Conservation (phyloP, 2,888 invertebrate genomes). For the Galeruca laticollis region DNA sequence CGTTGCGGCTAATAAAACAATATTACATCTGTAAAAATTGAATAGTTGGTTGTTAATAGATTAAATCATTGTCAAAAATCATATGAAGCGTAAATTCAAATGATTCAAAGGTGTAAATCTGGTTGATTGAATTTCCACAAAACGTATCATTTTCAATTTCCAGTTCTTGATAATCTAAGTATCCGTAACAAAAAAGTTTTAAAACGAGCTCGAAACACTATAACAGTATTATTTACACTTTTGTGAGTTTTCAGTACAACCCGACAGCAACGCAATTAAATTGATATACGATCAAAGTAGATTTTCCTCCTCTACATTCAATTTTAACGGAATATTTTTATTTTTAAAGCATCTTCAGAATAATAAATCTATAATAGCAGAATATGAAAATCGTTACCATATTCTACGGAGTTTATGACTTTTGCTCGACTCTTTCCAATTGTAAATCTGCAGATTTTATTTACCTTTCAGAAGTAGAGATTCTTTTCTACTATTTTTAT, state of each 20-base stretch:
- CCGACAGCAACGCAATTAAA: conserved; percentile 1
- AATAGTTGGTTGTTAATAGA: no score
- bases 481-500: conserved; percentile 19
- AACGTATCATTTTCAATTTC: not conserved
- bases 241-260: not conserved
- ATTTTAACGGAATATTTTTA: conserved; percentile 11
- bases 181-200: not conserved
- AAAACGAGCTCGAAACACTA: not conserved
- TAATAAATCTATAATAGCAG: conserved; percentile 28
- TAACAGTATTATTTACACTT: not conserved
- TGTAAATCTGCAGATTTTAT: conserved; percentile 29
- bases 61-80: not conserved
- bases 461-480: conserved; percentile 25
- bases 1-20: no score
- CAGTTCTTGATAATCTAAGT: not conserved
- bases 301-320: conserved; percentile 2
- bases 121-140: not conserved
- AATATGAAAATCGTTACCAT: conserved; percentile 26
- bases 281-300: not conserved
- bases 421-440: conserved; percentile 18
- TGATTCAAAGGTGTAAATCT: not conserved
- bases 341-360: conserved; percentile 20
- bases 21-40: no score
- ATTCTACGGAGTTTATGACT: conserved; percentile 9
- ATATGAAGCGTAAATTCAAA: not conserved